Percentiles rank a stretch among this genome's conserved stretches.
These are phyloP conservation scores for Aradus depressus DNA, from an alignment of 2,888 invertebrate species.

Conservation along the genomic window DNA sequence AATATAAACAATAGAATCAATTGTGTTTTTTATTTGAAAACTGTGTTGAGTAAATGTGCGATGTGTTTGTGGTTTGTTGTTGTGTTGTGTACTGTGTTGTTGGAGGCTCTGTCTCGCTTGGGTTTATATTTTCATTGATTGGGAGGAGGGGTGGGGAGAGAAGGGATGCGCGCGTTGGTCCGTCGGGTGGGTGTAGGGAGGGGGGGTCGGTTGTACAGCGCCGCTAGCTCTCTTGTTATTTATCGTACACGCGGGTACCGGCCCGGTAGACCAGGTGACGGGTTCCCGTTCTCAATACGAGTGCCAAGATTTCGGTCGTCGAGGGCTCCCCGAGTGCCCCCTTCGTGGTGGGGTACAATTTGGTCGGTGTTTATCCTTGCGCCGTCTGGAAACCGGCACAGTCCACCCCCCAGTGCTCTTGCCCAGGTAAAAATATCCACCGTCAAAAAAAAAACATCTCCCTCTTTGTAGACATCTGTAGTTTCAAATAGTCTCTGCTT, in stretches of 20 bases:
- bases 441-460: too few relatives aligned
- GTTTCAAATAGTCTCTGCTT: too few relatives aligned
- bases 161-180: slow-evolving; percentile 6
- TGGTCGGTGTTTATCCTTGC: slow-evolving; percentile 45
- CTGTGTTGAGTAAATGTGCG: slow-evolving; percentile 1
- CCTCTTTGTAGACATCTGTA: too few relatives aligned
- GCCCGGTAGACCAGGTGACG: slow-evolving; percentile 27
- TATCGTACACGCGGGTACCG: slow-evolving; percentile 31
- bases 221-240: slow-evolving; percentile 31
- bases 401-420: slow-evolving; percentile 21
- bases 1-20: slow-evolving; percentile 24
- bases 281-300: slow-evolving; percentile 15
- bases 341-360: slow-evolving; percentile 42
- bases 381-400: slow-evolving; percentile 41
- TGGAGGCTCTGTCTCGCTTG: slow-evolving; percentile 15
- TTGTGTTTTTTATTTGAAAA: not conserved
- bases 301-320: slow-evolving; percentile 37
- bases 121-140: slow-evolving; percentile 33
- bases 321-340: slow-evolving; percentile 31
- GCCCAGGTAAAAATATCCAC: slow-evolving; percentile 16
- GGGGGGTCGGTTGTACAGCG: slow-evolving; percentile 4
- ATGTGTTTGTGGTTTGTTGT: slow-evolving; percentile 8
- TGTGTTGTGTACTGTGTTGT: slow-evolving; percentile 27
- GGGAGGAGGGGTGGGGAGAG: slow-evolving; percentile 25
- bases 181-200: not conserved